These are phyloP conservation scores for Seriola aureovittata DNA, from an alignment of 2,113 vertebrate genomes.

Conservation along the genomic window DNA sequence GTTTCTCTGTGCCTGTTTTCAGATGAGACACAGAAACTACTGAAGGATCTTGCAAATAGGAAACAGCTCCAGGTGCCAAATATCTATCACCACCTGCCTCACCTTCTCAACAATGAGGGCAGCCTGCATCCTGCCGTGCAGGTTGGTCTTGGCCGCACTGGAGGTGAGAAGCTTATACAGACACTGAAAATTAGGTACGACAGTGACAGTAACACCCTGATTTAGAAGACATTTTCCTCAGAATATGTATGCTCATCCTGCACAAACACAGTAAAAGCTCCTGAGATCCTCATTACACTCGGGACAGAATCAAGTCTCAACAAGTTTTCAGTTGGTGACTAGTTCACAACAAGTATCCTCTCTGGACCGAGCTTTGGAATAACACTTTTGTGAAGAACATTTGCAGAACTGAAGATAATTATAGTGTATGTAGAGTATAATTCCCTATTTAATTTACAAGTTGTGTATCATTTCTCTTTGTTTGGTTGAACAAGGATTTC, in stretches of 20 bases:
- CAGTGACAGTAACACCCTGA: not conserved
- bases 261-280: slow-evolving; percentile 32
- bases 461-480: not conserved
- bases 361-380: slow-evolving; percentile 22
- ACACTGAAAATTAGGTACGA: not conserved
- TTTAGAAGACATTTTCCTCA: not conserved
- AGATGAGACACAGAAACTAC: slow-evolving; percentile 96
- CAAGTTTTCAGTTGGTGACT: slow-evolving; percentile 38
- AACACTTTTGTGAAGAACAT: not conserved
- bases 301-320: slow-evolving; percentile 45
- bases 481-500: not conserved
- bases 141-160: slow-evolving; percentile 92
- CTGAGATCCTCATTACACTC: slow-evolving; percentile 38
- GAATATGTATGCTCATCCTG: not conserved
- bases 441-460: not conserved
- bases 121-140: slow-evolving; percentile 97
- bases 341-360: slow-evolving; percentile 42
- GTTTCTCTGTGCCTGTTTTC: slow-evolving; percentile 45
- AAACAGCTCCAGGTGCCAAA: slow-evolving; percentile 98
- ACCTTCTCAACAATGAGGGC: slow-evolving; percentile 96
- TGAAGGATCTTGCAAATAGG: slow-evolving; percentile 93
- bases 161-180: slow-evolving; percentile 86
- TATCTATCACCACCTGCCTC: slow-evolving; percentile 99
- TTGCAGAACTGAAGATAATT: not conserved
- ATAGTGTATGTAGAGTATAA: not conserved